These are phyloP conservation scores for Eledone cirrhosa DNA, from an alignment of 2,888 invertebrate species.

Conservation along the genomic window DNA sequence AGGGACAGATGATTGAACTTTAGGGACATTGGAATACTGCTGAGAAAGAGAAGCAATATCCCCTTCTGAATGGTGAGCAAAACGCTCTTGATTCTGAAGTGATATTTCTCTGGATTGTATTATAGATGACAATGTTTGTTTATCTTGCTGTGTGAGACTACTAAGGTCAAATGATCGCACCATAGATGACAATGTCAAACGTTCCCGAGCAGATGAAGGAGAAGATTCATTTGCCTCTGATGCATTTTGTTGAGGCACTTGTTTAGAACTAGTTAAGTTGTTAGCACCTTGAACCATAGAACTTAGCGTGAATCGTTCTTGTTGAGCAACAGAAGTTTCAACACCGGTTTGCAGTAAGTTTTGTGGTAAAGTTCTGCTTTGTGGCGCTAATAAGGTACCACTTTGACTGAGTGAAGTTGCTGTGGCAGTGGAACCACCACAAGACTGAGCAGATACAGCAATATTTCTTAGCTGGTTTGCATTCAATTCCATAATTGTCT, in stretches of 20 bases:
- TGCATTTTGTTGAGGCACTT: neutral
- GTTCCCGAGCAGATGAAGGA: neutral
- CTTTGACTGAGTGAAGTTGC: neutral
- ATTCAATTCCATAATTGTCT: no score
- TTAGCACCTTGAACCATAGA: constrained; percentile 1
- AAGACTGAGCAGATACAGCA: no score
- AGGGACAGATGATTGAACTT: neutral
- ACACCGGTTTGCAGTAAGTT: neutral
- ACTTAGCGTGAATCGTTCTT: constrained; percentile 17
- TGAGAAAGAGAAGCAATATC: neutral
- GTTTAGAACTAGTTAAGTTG: no score
- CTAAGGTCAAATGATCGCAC: neutral
- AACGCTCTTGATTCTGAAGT: neutral
- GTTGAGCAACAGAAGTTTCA: constrained; percentile 12
- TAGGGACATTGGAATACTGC: neutral
- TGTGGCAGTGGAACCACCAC: neutral
- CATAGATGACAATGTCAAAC: constrained; percentile 6
- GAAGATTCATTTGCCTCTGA: constrained; percentile 14
- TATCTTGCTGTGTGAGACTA: constrained; percentile 19
- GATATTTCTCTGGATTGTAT: constrained; percentile 14
- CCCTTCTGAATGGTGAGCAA: neutral
- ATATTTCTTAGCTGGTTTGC: no score
- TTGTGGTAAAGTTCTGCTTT: constrained; percentile 3
- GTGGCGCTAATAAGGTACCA: neutral
- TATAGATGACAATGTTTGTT: neutral